Evolutionary conservation across 2,797 vertebrate genomes (phyloP), one percentile per base, ranked within the genome.

Genomic region (Chelidonichthys spinosus): DNA sequence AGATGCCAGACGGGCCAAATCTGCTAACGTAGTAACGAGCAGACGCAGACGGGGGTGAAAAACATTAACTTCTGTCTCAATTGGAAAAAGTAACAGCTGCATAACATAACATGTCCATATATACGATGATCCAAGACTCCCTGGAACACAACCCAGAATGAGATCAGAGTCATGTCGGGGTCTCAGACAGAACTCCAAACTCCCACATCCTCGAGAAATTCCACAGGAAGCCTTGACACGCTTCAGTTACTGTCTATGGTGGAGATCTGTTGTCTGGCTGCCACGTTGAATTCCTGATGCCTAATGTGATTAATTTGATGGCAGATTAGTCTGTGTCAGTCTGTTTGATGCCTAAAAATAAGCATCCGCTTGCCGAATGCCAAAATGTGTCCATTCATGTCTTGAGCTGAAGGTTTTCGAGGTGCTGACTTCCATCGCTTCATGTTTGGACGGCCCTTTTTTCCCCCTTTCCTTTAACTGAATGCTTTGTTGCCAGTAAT

Each of bases 341-440:
- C 10, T 83, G 10, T 83, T 68, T 77, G 44, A 84, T 67, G n/a
- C 42, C 74, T 76, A 70, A 76, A 84, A 79, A 82, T 74, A 83
- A 73, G 54, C n/a, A 1, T 69, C 39, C 8, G 4, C 3, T 8
- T 54, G 52, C 25, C 42, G 18, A 47, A 46, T 13, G 59, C 42
- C 68, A 55, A 37, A 66, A 13, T 25, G 6, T 43, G 63, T 52
- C 50, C 35, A 67, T 72, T 62, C 25, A 43, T 61, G 63, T 13
- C 4, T 37, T 49, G 2, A 25, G 32, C 32, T 40, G 46, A 61
- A 53, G 13, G 52, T 33, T 36, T 56, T 35, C 32, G 43, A 54
- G 60, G 62, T 39, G 62, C 11, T 2, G 56, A 7, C 36, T 55
- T 35, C 46, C 11, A 76, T 62, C 15, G 10, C 7, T n/a, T 47